Conservation (phyloP, 2,113 vertebrate species). For the Pygoscelis antarcticus region DNA sequence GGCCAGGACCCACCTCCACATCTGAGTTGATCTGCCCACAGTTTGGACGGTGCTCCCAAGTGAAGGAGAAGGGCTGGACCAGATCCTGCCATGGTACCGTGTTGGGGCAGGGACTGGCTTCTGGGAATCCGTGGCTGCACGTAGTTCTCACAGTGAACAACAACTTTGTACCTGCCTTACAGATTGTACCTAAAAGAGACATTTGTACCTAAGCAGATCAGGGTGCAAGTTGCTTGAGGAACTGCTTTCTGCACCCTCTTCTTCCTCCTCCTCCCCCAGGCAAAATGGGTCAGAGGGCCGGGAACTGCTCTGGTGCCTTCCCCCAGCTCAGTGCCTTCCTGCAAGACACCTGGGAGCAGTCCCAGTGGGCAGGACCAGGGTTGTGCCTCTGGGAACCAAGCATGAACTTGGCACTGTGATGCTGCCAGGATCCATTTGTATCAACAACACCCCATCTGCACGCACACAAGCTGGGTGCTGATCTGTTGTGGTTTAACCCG, state of each 20-base stretch:
- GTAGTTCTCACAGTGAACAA: neutral
- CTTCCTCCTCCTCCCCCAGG: neutral
- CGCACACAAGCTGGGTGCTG: neutral
- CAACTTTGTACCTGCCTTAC: neutral
- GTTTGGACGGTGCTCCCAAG: accelerated
- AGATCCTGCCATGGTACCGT: neutral
- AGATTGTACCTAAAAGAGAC: neutral
- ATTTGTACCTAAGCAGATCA: neutral
- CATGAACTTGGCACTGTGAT: neutral
- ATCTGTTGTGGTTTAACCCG: neutral
- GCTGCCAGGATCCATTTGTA: neutral
- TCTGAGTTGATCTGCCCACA: neutral
- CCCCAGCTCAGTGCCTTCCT: neutral
- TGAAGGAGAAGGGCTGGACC: neutral
- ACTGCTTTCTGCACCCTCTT: neutral
- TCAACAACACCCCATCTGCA: neutral
- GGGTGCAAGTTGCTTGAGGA: neutral
- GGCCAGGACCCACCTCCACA: neutral
- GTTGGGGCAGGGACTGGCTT: neutral
- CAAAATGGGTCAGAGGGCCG: neutral
- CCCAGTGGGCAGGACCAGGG: neutral
- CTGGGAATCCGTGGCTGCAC: neutral
- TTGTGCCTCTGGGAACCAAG: neutral
- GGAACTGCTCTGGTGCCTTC: neutral
- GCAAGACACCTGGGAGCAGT: neutral